Evolutionary conservation across 2,888 invertebrate genomes (phyloP), one percentile per base, ranked within the genome.

Genomic region (Drosophila rellima): DNA sequence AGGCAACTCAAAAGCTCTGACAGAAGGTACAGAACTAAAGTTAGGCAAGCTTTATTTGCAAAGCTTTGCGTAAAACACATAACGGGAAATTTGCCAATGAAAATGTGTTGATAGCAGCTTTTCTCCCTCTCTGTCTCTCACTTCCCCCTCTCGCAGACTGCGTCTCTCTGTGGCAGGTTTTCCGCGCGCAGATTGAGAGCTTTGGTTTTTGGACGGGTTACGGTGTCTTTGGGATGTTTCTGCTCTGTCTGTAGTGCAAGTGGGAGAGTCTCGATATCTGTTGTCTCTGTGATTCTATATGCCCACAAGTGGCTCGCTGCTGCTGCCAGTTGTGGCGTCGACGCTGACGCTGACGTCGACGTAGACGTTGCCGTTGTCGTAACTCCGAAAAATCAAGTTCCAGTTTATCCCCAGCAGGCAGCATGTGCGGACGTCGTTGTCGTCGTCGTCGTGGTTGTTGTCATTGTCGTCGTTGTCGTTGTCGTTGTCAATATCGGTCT

Each of bases 341-440:
- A 51, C n/a, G 48, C 18, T 23, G 48, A 7, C 15, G 60, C 54
- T 44, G 63, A 48, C 45, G 72, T 18, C 17, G 55, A 26, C 8
- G 50, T 17, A 44, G 60, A 18, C 44, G 61, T 39, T 56, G 56
- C 3, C 63, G 65, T 63, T 70, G 80, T 67, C 81, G 84, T 76
- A 82, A 82, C 88, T 86, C 86, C 86, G 84, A 88, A 85, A 83
- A 90, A 91, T 91, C 82, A 86, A 82, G 87, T 86, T 86, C 91
- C 91, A 92, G 92, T 92, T 92, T 91, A 92, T 92, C 92, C 90
- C 90, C 91, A 92, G 90, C 91, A 89, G 91, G 92, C 92, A 89
- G 85, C 90, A 90, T 85, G 92, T 89, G 85, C 91, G 91, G 92
- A 90, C 90, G 91, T 86, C 55, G 84, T 80, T 72, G 81, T 80